phyloP scores from a whole-genome alignment of 2,113 vertebrate genomes.

The Helogale parvula region DNA sequence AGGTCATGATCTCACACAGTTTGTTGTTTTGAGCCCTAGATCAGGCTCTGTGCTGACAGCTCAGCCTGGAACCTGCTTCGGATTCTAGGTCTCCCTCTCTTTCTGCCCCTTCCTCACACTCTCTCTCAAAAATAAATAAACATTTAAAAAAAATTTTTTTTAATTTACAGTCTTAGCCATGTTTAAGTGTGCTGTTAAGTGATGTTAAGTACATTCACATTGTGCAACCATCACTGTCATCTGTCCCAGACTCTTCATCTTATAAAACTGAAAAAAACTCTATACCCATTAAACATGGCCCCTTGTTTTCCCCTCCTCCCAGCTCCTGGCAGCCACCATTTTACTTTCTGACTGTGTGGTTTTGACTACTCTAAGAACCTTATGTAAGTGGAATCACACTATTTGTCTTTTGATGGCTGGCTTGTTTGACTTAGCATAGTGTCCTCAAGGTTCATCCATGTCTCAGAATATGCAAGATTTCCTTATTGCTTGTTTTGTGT shows the following conservation, averaged over 20 bases:
- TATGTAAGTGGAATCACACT: neutral
- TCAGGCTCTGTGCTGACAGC: too few species aligned
- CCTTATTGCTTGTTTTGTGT: neutral
- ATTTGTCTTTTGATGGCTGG: neutral
- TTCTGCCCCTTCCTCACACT: too few species aligned
- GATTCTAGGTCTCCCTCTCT: too few species aligned
- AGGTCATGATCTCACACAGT: too few species aligned
- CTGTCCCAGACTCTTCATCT: neutral
- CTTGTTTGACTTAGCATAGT: neutral
- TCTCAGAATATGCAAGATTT: neutral
- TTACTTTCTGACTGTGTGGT: neutral
- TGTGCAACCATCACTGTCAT: neutral
- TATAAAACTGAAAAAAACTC: slow-evolving; percentile 1
- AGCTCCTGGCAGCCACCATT: neutral
- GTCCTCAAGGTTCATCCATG: neutral
- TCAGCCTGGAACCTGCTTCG: too few species aligned
- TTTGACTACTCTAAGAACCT: neutral
- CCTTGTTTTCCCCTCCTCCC: neutral
- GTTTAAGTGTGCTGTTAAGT: neutral
- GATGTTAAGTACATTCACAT: neutral
- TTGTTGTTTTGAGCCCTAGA: too few species aligned
- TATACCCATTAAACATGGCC: neutral
- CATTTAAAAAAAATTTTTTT: too few species aligned
- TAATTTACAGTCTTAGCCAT: neutral
- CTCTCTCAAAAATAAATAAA: too few species aligned